Evolutionary conservation across 2,888 invertebrate genomes (phyloP).

Genomic region (Metopia argyrocephala): DNA sequence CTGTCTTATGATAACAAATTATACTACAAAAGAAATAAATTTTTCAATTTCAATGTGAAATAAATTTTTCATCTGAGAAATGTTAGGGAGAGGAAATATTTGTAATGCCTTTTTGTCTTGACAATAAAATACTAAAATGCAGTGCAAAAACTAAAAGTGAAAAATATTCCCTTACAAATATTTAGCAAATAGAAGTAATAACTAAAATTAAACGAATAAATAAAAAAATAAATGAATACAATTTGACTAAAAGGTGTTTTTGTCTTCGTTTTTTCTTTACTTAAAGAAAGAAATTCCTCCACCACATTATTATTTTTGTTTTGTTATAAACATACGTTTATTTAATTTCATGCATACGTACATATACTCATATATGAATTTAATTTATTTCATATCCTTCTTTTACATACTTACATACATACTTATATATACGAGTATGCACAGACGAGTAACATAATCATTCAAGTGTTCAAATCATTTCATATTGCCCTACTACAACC

Average conservation of each 20-base stretch:
- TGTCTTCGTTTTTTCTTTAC: constrained; percentile 11
- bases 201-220: neutral
- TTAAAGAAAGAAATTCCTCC: neutral
- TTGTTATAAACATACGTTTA: neutral
- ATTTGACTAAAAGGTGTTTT: constrained; percentile 48
- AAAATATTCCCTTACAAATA: neutral
- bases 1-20: too few relatives aligned
- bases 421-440: neutral
- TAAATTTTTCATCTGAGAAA: too few relatives aligned
- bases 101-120: too few relatives aligned
- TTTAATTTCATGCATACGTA: neutral
- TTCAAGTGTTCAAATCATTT: neutral
- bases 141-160: too few relatives aligned
- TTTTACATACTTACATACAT: neutral
- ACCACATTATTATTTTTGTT: neutral
- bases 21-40: too few relatives aligned
- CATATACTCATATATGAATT: neutral
- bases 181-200: neutral
- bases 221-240: constrained; percentile 16
- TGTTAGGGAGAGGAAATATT: too few relatives aligned
- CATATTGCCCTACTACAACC: neutral
- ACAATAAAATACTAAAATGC: neutral
- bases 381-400: neutral
- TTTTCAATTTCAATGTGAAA: too few relatives aligned
- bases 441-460: too few relatives aligned